phyloP scores from a whole-genome alignment of 2,797 vertebrate species.

The Salmo trutta region DNA sequence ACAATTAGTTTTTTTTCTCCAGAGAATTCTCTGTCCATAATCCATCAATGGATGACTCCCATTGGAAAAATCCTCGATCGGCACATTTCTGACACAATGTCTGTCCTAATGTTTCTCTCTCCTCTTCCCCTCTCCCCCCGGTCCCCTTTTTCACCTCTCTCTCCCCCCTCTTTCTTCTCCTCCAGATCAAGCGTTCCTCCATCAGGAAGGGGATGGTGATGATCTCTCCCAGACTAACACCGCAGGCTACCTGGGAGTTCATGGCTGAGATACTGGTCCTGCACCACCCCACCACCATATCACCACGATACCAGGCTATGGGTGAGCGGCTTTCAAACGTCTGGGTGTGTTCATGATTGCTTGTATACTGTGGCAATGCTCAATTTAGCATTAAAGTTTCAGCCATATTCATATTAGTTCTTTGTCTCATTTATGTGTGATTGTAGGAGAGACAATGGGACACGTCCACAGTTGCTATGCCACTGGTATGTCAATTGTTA shows the following conservation, averaged over 20 bases:
- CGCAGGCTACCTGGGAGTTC: slow-evolving; percentile 95
- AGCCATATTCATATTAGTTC: too few relatives aligned
- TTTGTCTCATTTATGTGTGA: too few relatives aligned
- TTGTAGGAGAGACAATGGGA: slow-evolving; percentile 81
- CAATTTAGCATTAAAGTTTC: too few relatives aligned
- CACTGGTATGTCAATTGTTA: too few relatives aligned
- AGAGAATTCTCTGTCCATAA: too few relatives aligned
- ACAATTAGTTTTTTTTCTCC: too few relatives aligned
- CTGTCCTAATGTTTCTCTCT: not conserved
- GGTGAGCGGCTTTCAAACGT: not conserved
- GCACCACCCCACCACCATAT: slow-evolving; percentile 95
- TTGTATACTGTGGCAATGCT: too few relatives aligned
- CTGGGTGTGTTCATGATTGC: too few relatives aligned
- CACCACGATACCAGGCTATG: slow-evolving; percentile 89
- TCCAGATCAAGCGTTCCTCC: slow-evolving; percentile 92
- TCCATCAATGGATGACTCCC: too few relatives aligned
- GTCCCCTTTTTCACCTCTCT: not conserved
- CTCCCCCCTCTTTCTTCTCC: too few relatives aligned
- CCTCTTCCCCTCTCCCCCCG: not conserved
- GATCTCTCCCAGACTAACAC: slow-evolving; percentile 90
- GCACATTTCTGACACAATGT: not conserved
- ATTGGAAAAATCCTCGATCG: too few relatives aligned
- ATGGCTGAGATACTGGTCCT: slow-evolving; percentile 95
- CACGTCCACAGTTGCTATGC: too few relatives aligned
- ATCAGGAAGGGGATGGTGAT: slow-evolving; percentile 98